Evolutionary conservation across 2,113 vertebrate genomes (phyloP), one percentile per base, ranked within the genome.

Genomic region (Dipodomys stephensi): DNA sequence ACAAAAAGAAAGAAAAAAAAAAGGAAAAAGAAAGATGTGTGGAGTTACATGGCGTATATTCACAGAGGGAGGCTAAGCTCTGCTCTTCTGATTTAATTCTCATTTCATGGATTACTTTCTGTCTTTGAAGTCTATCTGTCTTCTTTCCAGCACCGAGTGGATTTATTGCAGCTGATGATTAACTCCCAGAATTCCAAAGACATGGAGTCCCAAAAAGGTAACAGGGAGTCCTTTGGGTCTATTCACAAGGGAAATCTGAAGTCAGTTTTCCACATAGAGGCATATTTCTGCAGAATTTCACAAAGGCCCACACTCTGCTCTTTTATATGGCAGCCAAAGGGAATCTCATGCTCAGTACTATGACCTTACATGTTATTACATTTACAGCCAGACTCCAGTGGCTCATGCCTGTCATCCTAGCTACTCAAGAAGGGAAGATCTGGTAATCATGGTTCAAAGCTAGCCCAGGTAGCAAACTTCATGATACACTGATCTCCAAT

Each of bases 161-260:
- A 99, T 96, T 98, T 99, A 64, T 97, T 99, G 96, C 99, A 99
- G 97, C 88, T 99, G 67, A 98, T 99, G 99, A 98, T 99, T 0
- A 98, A 99, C 28, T 97, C 98, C 91, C 98, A 99, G 94, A 97
- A 97, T 1, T 94, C 97, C 46, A 64, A 76, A 30, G 72, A 92
- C 49, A 86, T 0, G 62, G 90, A 78, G 27, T 2, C 8, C 15
- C 0, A 91, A 0, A 98, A 98, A 98, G 96, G 98, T 98, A 98
- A 94, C 25, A 60, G 83, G 32, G 16, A 19, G 60, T 28, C 22
- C 30, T 57, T 62, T 6, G 27, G 11, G 28, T 23, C 23, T 44
- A 10, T 4, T 6, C 46, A 12, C 18, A 7, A 65, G 68, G 13
- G 62, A 49, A 83, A 57, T 10, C 10, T 27, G 3, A 13, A 62